A percentile compares a stretch with the other conserved stretches of the same genome.
Evolutionary conservation across 2,888 invertebrate genomes (phyloP).

Genomic region (Trypoxylon attenuatum): DNA sequence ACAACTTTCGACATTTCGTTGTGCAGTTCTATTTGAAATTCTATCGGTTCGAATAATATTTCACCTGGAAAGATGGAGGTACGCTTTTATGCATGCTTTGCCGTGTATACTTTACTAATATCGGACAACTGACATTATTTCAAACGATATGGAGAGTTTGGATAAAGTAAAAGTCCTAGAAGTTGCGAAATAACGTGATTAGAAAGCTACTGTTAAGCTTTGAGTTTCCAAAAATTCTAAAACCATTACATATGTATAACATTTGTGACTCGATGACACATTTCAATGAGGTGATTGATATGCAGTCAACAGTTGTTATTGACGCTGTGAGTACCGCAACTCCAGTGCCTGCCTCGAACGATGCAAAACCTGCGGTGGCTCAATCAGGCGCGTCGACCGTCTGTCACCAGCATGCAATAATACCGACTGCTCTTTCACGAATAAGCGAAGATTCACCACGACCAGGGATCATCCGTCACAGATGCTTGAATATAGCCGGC

Average conservation of each 20-base stretch:
- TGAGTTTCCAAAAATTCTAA: no score
- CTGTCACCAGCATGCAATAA: conserved; percentile 54
- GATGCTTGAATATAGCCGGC: conserved; percentile 86
- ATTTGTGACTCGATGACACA: no score
- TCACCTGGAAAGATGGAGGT: no score
- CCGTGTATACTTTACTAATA: conserved; percentile 1
- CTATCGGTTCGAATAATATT: no score
- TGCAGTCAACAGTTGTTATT: conserved; percentile 60
- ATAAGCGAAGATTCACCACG: conserved; percentile 78
- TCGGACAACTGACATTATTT: no score
- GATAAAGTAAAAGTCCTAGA: no score
- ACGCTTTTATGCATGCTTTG: neutral
- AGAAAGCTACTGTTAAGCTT: no score
- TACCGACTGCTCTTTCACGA: conserved; percentile 68
- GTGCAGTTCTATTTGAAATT: no score
- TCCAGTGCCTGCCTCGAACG: conserved; percentile 48
- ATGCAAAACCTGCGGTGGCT: conserved; percentile 53
- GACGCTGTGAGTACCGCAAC: conserved; percentile 55
- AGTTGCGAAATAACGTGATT: neutral
- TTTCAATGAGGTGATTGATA: no score
- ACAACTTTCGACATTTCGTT: neutral
- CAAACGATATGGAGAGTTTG: no score
- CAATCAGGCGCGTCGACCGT: conserved; percentile 52
- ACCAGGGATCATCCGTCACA: conserved; percentile 59
- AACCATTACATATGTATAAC: no score